Evolutionary conservation across 92 coral and sea anemone species (phyloP).

Genomic region (Phenganax subtilis): DNA sequence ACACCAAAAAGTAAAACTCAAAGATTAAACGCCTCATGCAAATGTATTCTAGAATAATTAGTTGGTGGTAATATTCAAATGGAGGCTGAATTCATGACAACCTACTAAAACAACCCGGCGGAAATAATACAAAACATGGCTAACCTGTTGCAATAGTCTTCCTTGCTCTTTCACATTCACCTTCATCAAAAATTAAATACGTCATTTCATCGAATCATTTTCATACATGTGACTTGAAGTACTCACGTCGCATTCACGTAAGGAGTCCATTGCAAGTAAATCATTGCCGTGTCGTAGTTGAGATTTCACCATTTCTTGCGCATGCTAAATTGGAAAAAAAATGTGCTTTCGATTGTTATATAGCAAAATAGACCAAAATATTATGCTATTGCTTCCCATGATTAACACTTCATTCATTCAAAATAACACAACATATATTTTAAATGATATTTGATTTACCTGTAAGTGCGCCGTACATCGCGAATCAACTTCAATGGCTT

Average conservation of each 20-base stretch:
- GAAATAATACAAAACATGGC: background rate
- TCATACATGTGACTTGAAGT: background rate
- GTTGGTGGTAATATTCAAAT: no score
- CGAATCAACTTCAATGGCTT: slow-evolving; percentile 54
- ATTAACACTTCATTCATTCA: background rate
- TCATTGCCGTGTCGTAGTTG: slow-evolving; percentile 95
- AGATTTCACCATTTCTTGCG: slow-evolving; percentile 93
- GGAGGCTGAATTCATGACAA: no score
- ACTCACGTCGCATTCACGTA: slow-evolving; percentile 92
- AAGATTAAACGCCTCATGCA: no score
- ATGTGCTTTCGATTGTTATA: no score
- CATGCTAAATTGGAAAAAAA: slow-evolving; percentile 51
- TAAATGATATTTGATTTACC: slow-evolving; percentile 40
- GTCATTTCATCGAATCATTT: background rate
- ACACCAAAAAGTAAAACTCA: no score
- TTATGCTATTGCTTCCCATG: background rate
- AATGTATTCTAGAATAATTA: no score
- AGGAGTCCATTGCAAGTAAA: slow-evolving; percentile 91
- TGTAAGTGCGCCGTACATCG: slow-evolving; percentile 69
- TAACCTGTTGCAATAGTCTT: slow-evolving; percentile 63
- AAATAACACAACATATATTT: background rate
- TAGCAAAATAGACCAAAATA: background rate
- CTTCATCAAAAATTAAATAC: slow-evolving; percentile 28
- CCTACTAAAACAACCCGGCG: background rate
- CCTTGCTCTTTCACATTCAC: slow-evolving; percentile 96